Evolutionary conservation across 2,113 vertebrate genomes (phyloP).

Genomic region (Acanthochromis polyacanthus): DNA sequence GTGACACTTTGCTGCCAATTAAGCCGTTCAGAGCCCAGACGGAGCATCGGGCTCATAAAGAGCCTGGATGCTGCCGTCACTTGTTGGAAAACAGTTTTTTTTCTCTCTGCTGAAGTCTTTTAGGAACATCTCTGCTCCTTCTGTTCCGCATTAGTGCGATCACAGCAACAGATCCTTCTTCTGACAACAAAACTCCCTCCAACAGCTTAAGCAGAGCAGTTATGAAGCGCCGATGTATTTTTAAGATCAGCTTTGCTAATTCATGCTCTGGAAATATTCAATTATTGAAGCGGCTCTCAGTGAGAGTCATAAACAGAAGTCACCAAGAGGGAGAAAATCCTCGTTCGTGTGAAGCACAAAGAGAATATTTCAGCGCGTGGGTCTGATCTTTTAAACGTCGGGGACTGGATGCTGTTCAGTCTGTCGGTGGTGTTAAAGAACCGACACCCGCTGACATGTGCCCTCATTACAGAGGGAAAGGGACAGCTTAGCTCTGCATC

Average conservation of each 20-base stretch:
- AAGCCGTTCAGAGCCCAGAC: conserved; percentile 53
- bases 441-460: neutral
- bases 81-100: conserved; percentile 29
- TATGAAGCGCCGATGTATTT: conserved; percentile 68
- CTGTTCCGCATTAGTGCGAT: conserved; percentile 45
- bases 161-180: conserved; percentile 32
- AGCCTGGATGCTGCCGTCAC: conserved; percentile 16
- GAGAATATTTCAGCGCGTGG: conserved; percentile 47
- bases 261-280: conserved; percentile 62
- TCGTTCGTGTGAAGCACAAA: conserved; percentile 56
- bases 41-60: conserved; percentile 28
- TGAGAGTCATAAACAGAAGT: conserved; percentile 51
- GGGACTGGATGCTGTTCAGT: conserved; percentile 42
- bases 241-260: conserved; percentile 68
- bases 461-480: conserved; percentile 8
- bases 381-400: conserved; percentile 47
- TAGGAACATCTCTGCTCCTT: conserved; percentile 39
- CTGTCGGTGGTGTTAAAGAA: conserved; percentile 4
- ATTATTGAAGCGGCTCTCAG: conserved; percentile 67
- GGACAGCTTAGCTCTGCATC: conserved; percentile 12
- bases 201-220: conserved; percentile 5
- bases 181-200: conserved; percentile 26
- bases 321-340: conserved; percentile 36
- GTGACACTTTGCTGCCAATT: conserved; percentile 66
- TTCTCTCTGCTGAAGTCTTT: conserved; percentile 33